phyloP scores from a whole-genome alignment of 35 echinoderm and acorn worm species.

The Eucidaris tribuloides region DNA sequence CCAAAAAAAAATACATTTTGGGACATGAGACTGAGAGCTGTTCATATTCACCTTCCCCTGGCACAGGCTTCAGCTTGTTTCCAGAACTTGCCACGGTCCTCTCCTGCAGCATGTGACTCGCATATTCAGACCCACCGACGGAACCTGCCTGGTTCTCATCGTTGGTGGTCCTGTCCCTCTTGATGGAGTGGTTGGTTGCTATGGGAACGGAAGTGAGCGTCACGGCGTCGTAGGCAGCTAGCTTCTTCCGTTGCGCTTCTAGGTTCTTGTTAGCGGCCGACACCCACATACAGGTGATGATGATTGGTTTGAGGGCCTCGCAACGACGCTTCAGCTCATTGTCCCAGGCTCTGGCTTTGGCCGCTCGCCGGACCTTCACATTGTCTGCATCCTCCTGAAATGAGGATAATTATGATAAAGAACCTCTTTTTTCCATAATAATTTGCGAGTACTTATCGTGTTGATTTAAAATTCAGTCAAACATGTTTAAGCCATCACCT shows the following conservation, averaged over 20 bases:
- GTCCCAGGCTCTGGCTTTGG: constrained; percentile 95
- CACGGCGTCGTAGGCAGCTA: constrained; percentile 50
- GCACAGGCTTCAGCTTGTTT: constrained; percentile 66
- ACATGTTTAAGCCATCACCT: too few relatives aligned
- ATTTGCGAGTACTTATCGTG: too few relatives aligned
- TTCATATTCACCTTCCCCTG: constrained; percentile 67
- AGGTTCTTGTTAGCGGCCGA: background rate
- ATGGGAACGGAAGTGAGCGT: constrained; percentile 66
- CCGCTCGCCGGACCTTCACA: constrained; percentile 53
- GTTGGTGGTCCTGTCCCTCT: background rate
- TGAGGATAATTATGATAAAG: background rate
- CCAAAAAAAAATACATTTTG: too few relatives aligned
- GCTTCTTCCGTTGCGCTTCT: constrained; percentile 15
- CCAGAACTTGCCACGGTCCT: background rate
- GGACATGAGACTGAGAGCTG: too few relatives aligned
- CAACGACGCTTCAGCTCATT: constrained; percentile 71
- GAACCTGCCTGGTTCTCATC: background rate
- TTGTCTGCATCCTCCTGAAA: constrained; percentile 65
- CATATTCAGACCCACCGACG: background rate
- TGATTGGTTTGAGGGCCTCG: constrained; percentile 55
- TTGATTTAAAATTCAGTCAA: too few relatives aligned
- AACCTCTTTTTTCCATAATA: too few relatives aligned
- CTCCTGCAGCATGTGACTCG: background rate
- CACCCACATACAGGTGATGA: constrained; percentile 74
- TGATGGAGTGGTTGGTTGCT: constrained; percentile 33